phyloP scores from a whole-genome alignment of 2,797 vertebrate genomes.

The Acrossocheilus wenchowensis region DNA sequence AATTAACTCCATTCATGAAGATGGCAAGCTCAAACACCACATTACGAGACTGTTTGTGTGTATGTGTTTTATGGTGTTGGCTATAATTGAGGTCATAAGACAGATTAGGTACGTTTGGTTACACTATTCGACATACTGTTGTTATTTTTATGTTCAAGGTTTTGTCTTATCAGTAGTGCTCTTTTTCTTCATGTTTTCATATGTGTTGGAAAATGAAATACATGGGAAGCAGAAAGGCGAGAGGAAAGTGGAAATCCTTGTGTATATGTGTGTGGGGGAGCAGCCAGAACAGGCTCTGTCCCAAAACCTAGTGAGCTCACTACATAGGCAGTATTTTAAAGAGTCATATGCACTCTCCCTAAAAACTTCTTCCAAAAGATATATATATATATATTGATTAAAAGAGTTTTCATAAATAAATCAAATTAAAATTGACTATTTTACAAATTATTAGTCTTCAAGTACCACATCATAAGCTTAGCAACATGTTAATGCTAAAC shows the following conservation, averaged over 20 bases:
- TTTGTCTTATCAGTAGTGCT: neutral
- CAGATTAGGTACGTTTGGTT: constrained; percentile 12
- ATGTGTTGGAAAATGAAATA: neutral
- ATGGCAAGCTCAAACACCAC: constrained; percentile 67
- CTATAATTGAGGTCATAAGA: constrained; percentile 33
- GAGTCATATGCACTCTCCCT: too few species aligned
- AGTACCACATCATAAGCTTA: neutral
- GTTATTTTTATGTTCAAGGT: neutral
- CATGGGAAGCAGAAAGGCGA: neutral
- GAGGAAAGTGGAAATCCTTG: neutral
- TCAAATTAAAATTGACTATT: neutral
- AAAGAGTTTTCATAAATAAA: neutral
- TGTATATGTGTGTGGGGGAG: neutral
- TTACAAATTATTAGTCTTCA: neutral
- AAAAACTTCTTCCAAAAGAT: neutral
- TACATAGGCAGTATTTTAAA: neutral
- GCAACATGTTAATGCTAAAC: neutral
- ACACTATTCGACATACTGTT: neutral
- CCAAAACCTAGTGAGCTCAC: neutral
- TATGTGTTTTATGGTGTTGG: constrained; percentile 5
- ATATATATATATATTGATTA: neutral
- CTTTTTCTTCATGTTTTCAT: neutral
- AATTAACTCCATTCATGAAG: constrained; percentile 98
- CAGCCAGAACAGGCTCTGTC: neutral
- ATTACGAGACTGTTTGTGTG: constrained; percentile 39